phyloP scores from a whole-genome alignment of 1,140 invertebrate genomes.

The Littorina saxatilis region DNA sequence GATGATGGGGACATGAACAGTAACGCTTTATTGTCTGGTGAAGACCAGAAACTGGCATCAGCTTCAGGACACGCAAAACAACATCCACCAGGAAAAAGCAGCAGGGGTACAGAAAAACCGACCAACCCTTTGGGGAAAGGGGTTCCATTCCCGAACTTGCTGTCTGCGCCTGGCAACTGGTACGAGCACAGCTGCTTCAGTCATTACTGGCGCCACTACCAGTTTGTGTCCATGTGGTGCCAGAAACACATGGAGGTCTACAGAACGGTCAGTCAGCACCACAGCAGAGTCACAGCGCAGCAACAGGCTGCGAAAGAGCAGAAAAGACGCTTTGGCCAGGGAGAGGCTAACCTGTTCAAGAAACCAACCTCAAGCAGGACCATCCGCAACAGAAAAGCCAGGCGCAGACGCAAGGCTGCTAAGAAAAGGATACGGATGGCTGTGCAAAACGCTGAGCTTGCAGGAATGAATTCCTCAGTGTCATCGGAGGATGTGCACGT shows the following conservation, averaged over 20 bases:
- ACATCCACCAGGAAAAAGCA: neutral
- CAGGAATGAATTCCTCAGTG: neutral
- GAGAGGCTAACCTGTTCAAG: neutral
- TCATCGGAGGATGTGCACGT: neutral
- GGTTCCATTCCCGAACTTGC: neutral
- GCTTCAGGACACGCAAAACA: neutral
- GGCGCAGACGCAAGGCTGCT: neutral
- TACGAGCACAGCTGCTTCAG: slow-evolving; percentile 59
- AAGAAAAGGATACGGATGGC: slow-evolving; percentile 10
- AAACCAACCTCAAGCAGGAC: slow-evolving; percentile 6
- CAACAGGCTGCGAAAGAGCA: neutral
- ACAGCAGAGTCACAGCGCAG: neutral
- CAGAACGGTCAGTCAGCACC: slow-evolving; percentile 14
- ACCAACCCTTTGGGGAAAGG: neutral
- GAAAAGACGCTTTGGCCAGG: neutral
- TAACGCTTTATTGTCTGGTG: neutral
- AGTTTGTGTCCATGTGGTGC: slow-evolving; percentile 55
- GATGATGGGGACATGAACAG: neutral
- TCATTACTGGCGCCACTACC: slow-evolving; percentile 66
- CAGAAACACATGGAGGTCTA: slow-evolving; percentile 51
- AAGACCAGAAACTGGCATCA: neutral
- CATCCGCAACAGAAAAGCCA: slow-evolving; percentile 20
- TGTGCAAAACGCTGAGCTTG: neutral
- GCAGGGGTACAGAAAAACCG: too few species aligned
- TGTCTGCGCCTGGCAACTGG: slow-evolving; percentile 47